These are phyloP conservation scores for Oenanthe oenanthe DNA, from an alignment of 2,113 vertebrate species.

Conservation along the genomic window DNA sequence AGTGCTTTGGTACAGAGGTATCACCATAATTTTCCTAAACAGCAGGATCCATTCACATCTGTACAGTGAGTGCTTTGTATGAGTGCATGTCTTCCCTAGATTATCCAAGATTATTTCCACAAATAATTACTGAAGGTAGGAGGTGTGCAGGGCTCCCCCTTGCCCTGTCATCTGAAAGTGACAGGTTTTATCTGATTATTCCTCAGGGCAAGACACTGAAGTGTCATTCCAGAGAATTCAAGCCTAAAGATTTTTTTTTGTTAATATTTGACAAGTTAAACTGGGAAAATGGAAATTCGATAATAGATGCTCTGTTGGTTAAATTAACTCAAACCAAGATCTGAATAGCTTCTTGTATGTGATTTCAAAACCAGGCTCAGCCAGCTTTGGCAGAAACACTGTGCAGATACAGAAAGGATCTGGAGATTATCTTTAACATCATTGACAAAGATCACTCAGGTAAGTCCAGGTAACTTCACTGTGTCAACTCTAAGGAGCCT, in stretches of 20 bases:
- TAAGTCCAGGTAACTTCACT: slow-evolving; percentile 41
- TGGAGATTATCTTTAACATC: slow-evolving; percentile 93
- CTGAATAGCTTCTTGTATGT: not conserved
- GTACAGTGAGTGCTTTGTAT: not conserved
- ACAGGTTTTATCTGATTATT: not conserved
- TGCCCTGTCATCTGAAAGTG: not conserved
- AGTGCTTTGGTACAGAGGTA: not conserved
- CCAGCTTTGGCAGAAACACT: slow-evolving; percentile 87
- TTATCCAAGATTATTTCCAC: not conserved
- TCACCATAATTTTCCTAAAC: not conserved
- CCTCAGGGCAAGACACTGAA: not conserved
- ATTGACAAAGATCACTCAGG: slow-evolving; percentile 96
- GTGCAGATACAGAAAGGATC: slow-evolving; percentile 89
- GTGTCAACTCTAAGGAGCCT: not conserved
- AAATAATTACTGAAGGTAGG: not conserved
- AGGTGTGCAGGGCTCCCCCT: not conserved
- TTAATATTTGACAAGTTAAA: not conserved
- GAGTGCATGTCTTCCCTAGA: not conserved
- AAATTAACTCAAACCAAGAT: not conserved
- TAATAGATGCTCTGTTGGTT: not conserved
- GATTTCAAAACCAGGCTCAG: slow-evolving; percentile 78
- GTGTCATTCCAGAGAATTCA: not conserved
- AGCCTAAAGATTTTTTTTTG: not conserved
- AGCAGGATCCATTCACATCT: not conserved
- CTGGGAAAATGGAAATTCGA: not conserved